A percentile compares a stretch with the other conserved stretches of the same genome.
These are phyloP conservation scores for Microcebus tavaratra DNA, from an alignment of 2,113 vertebrate species.

Conservation along the genomic window DNA sequence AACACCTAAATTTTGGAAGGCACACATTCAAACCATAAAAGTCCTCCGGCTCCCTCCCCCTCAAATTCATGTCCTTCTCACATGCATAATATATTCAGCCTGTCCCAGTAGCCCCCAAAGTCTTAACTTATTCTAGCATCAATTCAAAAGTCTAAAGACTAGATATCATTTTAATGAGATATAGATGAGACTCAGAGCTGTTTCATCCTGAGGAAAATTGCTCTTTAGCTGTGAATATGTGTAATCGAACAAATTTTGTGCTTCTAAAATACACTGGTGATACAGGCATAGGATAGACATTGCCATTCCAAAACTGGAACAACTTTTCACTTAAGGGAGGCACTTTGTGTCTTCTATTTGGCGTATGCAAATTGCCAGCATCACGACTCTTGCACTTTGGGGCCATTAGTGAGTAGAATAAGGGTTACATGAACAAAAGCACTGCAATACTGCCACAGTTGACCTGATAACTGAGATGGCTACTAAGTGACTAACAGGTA, in stretches of 20 bases:
- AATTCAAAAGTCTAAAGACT: neutral
- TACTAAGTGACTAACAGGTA: neutral
- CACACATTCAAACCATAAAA: neutral
- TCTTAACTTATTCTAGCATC: neutral
- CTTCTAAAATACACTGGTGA: neutral
- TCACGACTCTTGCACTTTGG: neutral
- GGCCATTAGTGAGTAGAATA: neutral
- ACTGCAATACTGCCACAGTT: neutral
- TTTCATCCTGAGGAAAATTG: neutral
- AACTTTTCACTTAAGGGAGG: neutral
- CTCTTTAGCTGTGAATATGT: neutral
- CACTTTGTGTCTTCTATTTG: no score
- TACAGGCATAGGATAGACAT: neutral
- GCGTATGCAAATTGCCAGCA: neutral
- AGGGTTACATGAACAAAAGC: neutral
- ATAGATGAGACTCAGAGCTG: neutral
- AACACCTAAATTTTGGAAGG: neutral
- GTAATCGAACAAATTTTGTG: neutral
- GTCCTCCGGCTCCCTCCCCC: neutral
- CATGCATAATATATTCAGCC: neutral
- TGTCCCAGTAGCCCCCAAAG: neutral
- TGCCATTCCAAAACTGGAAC: neutral
- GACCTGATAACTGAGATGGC: neutral
- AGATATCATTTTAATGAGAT: neutral
- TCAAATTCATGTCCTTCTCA: neutral